Evolutionary conservation across 2,797 vertebrate genomes (phyloP).

Genomic region (Sternotherus odoratus): DNA sequence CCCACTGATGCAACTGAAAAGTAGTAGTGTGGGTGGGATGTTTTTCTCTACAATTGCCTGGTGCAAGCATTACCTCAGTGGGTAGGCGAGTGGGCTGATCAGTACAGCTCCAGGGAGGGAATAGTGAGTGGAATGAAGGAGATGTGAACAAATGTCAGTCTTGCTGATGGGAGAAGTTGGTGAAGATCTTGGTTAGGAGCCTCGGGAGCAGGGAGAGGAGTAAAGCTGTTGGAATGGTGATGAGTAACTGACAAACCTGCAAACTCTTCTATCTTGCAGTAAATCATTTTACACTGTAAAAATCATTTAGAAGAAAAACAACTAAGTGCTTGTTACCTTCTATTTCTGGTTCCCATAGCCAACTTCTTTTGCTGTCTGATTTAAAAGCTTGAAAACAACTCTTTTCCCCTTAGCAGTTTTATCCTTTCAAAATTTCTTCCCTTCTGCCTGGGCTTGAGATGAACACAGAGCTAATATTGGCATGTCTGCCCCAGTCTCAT

Average conservation of each 20-base stretch:
- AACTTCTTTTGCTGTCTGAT: not conserved
- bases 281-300: fast-evolving
- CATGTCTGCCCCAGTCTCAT: not conserved
- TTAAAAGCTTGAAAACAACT: not conserved
- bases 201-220: not conserved
- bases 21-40: not conserved
- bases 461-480: too few relatives aligned
- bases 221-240: not conserved
- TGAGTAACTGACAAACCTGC: not conserved
- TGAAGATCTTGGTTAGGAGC: not conserved
- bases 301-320: not conserved
- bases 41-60: not conserved
- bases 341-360: not conserved
- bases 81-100: not conserved
- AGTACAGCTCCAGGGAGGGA: not conserved
- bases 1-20: not conserved
- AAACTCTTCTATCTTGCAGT: not conserved
- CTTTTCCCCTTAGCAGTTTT: not conserved
- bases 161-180: fast-evolving
- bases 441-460: not conserved
- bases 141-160: not conserved
- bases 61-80: not conserved
- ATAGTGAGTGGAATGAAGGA: fast-evolving
- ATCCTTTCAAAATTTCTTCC: not conserved
- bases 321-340: not conserved